Conservation (phyloP, 2,888 invertebrate species). For the Netelia virgata region DNA sequence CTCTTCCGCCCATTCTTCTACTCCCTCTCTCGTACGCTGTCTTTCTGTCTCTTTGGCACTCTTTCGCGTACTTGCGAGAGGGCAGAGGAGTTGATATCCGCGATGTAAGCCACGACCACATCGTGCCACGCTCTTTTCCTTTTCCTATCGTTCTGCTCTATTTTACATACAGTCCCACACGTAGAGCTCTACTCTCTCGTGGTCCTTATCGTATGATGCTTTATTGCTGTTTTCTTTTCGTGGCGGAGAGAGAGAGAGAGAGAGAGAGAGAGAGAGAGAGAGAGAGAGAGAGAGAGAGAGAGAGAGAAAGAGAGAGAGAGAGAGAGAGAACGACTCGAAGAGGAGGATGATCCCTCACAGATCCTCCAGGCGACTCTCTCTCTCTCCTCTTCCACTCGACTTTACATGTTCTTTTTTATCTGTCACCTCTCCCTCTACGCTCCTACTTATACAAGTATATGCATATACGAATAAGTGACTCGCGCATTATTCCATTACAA, state of each 20-base stretch:
- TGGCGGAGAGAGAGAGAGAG: not conserved
- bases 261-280: not conserved
- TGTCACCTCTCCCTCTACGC: conserved; percentile 8
- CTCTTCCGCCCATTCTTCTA: conserved; percentile 65
- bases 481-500: conserved; percentile 39
- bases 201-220: conserved; percentile 36
- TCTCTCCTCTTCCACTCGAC: conserved; percentile 51
- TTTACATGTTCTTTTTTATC: conserved; percentile 42
- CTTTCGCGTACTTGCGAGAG: conserved; percentile 12
- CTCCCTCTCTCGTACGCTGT: conserved; percentile 39
- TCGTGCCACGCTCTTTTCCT: conserved; percentile 26
- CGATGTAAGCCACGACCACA: conserved; percentile 15
- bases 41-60: conserved; percentile 35
- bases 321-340: not conserved
- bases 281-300: conserved; percentile 11
- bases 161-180: conserved; percentile 31
- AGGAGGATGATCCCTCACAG: conserved; percentile 55
- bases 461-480: conserved; percentile 17
- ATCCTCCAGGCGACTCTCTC: conserved; percentile 54
- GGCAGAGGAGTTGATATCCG: not conserved
- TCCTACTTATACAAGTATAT: not conserved
- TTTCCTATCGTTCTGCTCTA: conserved; percentile 44
- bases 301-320: not conserved
- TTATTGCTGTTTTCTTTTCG: conserved; percentile 42
- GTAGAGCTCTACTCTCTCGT: not conserved